Percentiles rank a stretch among this genome's conserved stretches.
Evolutionary conservation across 2,113 vertebrate species (phyloP).

Genomic region (Orycteropus afer): DNA sequence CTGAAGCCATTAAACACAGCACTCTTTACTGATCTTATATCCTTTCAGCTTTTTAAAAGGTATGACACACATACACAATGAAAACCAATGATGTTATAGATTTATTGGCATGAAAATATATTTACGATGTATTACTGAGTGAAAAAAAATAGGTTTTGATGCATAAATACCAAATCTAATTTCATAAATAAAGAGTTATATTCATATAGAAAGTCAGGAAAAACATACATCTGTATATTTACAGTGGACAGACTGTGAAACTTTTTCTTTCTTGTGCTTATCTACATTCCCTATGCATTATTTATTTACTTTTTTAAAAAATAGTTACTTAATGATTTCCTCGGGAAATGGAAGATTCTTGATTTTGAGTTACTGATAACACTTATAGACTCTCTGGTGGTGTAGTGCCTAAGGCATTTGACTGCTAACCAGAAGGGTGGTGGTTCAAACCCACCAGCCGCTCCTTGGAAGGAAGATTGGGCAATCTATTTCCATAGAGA

Average conservation of each 20-base stretch:
- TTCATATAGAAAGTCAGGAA: not conserved
- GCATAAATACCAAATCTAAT: not conserved
- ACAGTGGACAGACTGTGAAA: not conserved
- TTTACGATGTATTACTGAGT: not conserved
- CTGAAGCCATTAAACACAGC: not conserved
- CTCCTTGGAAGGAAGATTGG: too few relatives aligned
- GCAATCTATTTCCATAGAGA: too few relatives aligned
- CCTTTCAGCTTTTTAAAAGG: not conserved
- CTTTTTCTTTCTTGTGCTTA: not conserved
- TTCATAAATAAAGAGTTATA: not conserved
- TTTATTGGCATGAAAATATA: not conserved
- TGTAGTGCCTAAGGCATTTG: too few relatives aligned
- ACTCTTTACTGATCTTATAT: not conserved
- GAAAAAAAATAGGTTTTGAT: not conserved
- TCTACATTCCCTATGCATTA: not conserved
- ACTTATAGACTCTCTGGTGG: not conserved
- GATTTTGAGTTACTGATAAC: not conserved
- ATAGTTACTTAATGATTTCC: conserved; percentile 8
- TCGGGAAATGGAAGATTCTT: not conserved
- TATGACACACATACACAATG: not conserved
- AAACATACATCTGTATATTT: not conserved
- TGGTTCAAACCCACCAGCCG: too few relatives aligned
- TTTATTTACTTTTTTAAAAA: not conserved
- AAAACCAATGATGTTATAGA: not conserved
- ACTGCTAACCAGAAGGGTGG: too few relatives aligned